Conservation (phyloP, 2,888 invertebrate genomes). For the Drosophila melanosoma region DNA sequence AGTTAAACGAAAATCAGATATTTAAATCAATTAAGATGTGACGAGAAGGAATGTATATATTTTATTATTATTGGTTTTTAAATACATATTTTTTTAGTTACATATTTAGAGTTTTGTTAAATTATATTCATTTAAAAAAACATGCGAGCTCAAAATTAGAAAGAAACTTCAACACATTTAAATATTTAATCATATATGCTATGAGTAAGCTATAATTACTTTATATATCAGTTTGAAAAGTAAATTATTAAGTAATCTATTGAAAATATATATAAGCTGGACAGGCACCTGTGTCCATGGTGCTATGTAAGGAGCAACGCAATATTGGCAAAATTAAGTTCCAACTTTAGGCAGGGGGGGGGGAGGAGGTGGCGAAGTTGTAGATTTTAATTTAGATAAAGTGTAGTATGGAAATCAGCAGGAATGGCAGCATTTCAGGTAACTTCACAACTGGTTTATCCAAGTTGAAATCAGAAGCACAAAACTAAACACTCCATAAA, state of each 20-base stretch:
- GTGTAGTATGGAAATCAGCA: conserved; percentile 73
- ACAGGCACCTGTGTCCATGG: not conserved
- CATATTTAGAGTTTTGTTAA: not conserved
- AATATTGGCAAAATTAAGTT: conserved; percentile 6
- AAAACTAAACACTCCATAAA: conserved; percentile 79
- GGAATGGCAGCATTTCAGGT: conserved; percentile 62
- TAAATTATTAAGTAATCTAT: not conserved
- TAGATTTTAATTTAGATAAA: conserved; percentile 80
- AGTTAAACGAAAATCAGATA: not conserved
- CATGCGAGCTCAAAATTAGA: too few relatives aligned
- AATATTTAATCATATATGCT: not conserved
- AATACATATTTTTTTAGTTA: too few relatives aligned
- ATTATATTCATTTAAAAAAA: not conserved
- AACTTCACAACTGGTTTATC: conserved; percentile 63
- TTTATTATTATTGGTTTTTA: too few relatives aligned
- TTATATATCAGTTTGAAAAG: not conserved
- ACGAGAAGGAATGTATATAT: too few relatives aligned
- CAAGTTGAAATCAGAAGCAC: conserved; percentile 64
- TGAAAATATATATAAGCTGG: not conserved
- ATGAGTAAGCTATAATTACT: not conserved
- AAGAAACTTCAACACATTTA: not conserved
- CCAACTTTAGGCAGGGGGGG: conserved; percentile 9
- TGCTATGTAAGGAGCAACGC: conserved; percentile 19
- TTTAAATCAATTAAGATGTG: not conserved
- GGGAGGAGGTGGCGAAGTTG: conserved; percentile 48